Evolutionary conservation across 2,888 invertebrate species (phyloP), one percentile per base, ranked within the genome.

Genomic region (Galeopsomyia nigrocyanea): DNA sequence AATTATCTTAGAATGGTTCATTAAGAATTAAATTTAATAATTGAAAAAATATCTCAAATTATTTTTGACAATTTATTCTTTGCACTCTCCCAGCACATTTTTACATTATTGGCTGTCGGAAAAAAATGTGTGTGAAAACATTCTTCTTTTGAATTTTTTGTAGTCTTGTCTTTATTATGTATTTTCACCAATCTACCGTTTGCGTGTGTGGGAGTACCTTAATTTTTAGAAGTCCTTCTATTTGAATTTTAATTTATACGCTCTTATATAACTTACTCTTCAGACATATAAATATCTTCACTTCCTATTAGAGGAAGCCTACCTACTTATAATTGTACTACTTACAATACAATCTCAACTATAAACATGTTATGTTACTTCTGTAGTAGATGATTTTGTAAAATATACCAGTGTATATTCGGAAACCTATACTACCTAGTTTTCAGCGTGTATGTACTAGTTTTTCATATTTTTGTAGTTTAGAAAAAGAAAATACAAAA

Each of bases 141-240:
- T 56, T 55, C 7, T 46, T 10, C 31, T 56, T 7, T 63, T 47
- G 0, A 26, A 26, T 26, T 26, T n/a, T 65, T 19, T 62, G 50
- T 46, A 17, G 3, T 10, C 26, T 55, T 58, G 46, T 26, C 63
- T 3, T 55, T 58, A 62, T 57, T 66, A 3, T 49, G 61, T 22
- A 50, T 46, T 63, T 31, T 67, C 55, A 68, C 55, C 31, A 72
- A 63, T 71, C 63, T 71, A 66, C 66, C 51, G 73, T 76, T 76
- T 76, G 75, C 73, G 75, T 76, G 76, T 76, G 76, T 76, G 76
- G 76, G 71, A 76, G 71, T 76, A 61, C 10, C 67, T 50, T 47
- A 46, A 56, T 21, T 57, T 70, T 56, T 71, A 68, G 17, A 16
- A 67, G 31, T 46, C 71, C 67, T 71, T 66, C 22, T 61, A 22